phyloP scores from a whole-genome alignment of 2,113 vertebrate species.

The Dasyornis broadbenti region DNA sequence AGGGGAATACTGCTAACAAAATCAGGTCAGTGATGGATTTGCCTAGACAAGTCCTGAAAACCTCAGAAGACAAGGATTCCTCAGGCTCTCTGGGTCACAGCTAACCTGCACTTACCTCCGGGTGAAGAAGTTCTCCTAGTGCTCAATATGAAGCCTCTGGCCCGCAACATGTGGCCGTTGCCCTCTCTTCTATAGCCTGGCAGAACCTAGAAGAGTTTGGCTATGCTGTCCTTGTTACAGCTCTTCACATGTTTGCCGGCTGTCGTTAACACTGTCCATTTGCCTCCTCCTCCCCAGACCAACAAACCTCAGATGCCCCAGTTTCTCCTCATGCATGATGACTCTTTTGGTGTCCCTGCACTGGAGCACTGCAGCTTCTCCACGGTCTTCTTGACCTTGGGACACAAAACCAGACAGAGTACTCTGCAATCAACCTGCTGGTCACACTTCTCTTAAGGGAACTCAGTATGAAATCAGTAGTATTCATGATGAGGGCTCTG shows the following conservation, averaged over 20 bases:
- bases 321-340: fast-evolving
- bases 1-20: background rate
- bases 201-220: background rate
- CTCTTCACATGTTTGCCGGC: fast-evolving
- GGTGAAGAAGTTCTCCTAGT: background rate
- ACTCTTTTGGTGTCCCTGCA: background rate
- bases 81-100: background rate
- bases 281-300: background rate
- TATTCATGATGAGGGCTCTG: background rate
- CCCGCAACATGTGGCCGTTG: background rate
- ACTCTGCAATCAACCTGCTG: background rate
- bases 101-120: background rate
- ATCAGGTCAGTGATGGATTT: background rate
- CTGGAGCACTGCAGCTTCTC: background rate
- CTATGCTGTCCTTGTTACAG: background rate
- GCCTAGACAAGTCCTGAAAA: background rate
- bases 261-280: fast-evolving
- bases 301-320: background rate
- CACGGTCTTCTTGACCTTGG: background rate
- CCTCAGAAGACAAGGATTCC: background rate
- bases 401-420: background rate
- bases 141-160: background rate
- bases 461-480: background rate
- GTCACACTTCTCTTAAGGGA: background rate
- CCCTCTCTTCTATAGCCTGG: background rate